Conservation (phyloP, 2,888 invertebrate species). For the Diachrysia chrysitis region DNA sequence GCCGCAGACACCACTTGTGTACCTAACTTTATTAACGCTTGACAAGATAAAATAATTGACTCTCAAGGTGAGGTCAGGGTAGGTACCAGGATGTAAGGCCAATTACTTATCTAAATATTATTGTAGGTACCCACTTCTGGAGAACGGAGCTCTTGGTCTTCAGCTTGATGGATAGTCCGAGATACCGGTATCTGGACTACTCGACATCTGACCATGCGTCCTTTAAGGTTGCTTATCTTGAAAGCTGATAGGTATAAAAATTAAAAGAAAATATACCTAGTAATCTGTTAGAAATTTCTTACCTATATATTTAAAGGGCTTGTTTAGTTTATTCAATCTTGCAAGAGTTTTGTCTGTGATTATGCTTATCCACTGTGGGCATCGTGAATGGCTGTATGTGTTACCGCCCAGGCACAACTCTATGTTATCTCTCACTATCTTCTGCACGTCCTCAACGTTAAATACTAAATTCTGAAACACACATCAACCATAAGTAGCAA, state of each 20-base stretch:
- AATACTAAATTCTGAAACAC: slow-evolving; percentile 82
- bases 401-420: slow-evolving; percentile 93
- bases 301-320: slow-evolving; percentile 94
- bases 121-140: too few relatives aligned
- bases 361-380: slow-evolving; percentile 91
- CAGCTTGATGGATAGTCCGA: too few relatives aligned
- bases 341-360: slow-evolving; percentile 93
- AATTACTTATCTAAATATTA: too few relatives aligned
- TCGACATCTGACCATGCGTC: too few relatives aligned
- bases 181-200: too few relatives aligned
- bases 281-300: slow-evolving; percentile 63
- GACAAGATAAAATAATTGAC: not conserved
- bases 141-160: too few relatives aligned
- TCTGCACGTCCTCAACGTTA: slow-evolving; percentile 93
- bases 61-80: not conserved
- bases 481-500: not conserved
- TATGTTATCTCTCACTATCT: slow-evolving; percentile 93
- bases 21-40: too few relatives aligned
- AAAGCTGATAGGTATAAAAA: too few relatives aligned
- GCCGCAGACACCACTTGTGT: too few relatives aligned
- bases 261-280: not conserved
- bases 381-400: slow-evolving; percentile 88
- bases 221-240: too few relatives aligned
- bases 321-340: slow-evolving; percentile 92
- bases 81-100: too few relatives aligned